phyloP scores from a whole-genome alignment of 2,797 vertebrate species.

The Moxostoma hubbsi region DNA sequence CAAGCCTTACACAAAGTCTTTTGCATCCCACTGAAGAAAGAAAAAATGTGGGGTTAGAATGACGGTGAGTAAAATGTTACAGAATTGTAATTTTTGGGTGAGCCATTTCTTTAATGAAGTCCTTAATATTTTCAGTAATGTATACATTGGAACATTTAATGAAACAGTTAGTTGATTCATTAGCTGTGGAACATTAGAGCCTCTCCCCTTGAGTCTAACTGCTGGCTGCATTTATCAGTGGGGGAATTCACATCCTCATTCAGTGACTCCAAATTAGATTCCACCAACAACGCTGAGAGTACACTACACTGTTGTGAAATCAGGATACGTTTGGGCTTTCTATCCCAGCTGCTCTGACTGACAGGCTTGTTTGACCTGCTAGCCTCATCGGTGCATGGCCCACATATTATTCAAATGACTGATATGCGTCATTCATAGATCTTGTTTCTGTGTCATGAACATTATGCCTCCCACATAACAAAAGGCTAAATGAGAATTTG shows the following conservation, averaged over 20 bases:
- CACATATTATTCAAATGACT: constrained; percentile 58
- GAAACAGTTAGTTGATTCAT: constrained; percentile 31
- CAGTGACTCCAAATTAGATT: constrained; percentile 44
- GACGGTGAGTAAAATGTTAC: not conserved
- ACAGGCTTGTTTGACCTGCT: constrained; percentile 47
- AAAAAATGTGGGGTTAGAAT: not conserved
- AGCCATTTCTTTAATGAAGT: not conserved
- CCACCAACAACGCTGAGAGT: constrained; percentile 50
- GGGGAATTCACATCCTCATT: constrained; percentile 49
- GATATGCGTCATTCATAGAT: constrained; percentile 41
- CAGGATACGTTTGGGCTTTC: not conserved
- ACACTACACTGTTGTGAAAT: constrained; percentile 5
- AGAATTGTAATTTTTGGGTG: not conserved
- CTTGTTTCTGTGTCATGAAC: constrained; percentile 24
- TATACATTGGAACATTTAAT: not conserved
- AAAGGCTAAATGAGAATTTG: constrained; percentile 20
- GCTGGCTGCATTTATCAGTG: constrained; percentile 26
- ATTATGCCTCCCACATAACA: constrained; percentile 12
- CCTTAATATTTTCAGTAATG: not conserved
- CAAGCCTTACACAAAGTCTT: not conserved
- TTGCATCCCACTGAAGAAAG: not conserved
- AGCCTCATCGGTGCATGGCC: constrained; percentile 43
- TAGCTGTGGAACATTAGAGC: not conserved
- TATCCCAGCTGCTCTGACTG: constrained; percentile 35
- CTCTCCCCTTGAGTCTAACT: constrained; percentile 23